These are phyloP conservation scores for Hirundichthys speculiger DNA, from an alignment of 2,113 vertebrate genomes.

Conservation along the genomic window DNA sequence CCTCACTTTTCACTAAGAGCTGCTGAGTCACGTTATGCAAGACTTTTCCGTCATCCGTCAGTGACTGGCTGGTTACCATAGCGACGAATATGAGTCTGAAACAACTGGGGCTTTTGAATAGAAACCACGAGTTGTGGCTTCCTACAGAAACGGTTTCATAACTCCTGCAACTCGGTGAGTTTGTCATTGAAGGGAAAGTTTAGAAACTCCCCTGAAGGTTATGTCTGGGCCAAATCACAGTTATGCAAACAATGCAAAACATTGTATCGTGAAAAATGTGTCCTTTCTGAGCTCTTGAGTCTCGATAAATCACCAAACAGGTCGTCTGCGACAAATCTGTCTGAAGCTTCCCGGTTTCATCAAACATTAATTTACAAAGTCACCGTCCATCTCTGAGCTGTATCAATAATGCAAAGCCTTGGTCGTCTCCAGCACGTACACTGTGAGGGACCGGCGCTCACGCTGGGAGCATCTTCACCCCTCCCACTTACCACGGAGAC, in stretches of 20 bases:
- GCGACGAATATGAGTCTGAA: slow-evolving; percentile 36
- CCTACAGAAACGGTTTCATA: slow-evolving; percentile 49
- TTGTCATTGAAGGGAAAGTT: slow-evolving; percentile 9
- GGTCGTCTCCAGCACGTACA: background rate
- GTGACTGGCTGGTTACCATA: slow-evolving; percentile 47
- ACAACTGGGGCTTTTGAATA: slow-evolving; percentile 38
- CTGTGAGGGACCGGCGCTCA: slow-evolving; percentile 7
- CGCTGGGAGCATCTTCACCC: slow-evolving; percentile 41
- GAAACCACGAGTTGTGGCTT: slow-evolving; percentile 24
- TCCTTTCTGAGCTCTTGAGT: background rate
- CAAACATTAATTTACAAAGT: slow-evolving; percentile 62
- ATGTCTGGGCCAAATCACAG: background rate
- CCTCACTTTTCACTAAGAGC: slow-evolving; percentile 25
- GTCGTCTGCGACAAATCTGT: slow-evolving; percentile 15
- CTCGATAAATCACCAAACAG: background rate
- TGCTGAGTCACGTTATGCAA: slow-evolving; percentile 43
- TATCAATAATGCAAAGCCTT: slow-evolving; percentile 67
- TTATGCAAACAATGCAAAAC: background rate
- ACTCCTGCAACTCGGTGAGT: slow-evolving; percentile 37
- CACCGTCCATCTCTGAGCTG: slow-evolving; percentile 22
- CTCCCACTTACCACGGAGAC: slow-evolving; percentile 65
- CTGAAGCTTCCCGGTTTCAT: slow-evolving; percentile 20
- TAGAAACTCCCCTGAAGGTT: background rate
- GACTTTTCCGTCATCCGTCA: slow-evolving; percentile 36
- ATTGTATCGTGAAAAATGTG: background rate